A percentile compares a stretch with the other conserved stretches of the same genome.
Conservation (phyloP, 2,113 vertebrate genomes). For the Erythrocercus mccallii region DNA sequence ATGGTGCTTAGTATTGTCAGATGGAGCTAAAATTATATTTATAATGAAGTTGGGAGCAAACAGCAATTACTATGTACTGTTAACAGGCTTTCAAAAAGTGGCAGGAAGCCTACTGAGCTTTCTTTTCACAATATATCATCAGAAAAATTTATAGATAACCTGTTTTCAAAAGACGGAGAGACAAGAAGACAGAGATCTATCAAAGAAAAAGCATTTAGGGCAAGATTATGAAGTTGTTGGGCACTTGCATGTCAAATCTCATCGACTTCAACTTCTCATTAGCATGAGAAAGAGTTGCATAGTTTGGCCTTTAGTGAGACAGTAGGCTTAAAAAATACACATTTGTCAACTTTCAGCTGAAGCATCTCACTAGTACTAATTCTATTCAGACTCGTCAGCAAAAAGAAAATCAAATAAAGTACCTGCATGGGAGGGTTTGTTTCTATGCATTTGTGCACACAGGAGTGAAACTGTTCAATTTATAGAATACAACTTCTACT, state of each 20-base stretch:
- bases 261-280: conserved; percentile 19
- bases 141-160: background rate
- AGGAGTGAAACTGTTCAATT: background rate
- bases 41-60: background rate
- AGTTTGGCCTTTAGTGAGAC: background rate
- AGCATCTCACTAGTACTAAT: background rate
- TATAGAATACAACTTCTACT: background rate
- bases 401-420: background rate
- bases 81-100: conserved; percentile 6
- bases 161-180: background rate
- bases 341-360: background rate
- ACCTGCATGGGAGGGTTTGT: background rate
- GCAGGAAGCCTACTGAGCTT: background rate
- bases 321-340: conserved; percentile 2
- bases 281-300: conserved; percentile 20
- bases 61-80: background rate
- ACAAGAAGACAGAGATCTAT: background rate
- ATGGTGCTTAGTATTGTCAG: background rate
- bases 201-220: background rate
- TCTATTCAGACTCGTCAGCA: background rate
- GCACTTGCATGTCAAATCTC: background rate
- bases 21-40: background rate
- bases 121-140: background rate
- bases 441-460: background rate
- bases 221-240: conserved; percentile 11